These are phyloP conservation scores for Polyploca ridens DNA, from an alignment of 2,888 invertebrate species.

Conservation along the genomic window DNA sequence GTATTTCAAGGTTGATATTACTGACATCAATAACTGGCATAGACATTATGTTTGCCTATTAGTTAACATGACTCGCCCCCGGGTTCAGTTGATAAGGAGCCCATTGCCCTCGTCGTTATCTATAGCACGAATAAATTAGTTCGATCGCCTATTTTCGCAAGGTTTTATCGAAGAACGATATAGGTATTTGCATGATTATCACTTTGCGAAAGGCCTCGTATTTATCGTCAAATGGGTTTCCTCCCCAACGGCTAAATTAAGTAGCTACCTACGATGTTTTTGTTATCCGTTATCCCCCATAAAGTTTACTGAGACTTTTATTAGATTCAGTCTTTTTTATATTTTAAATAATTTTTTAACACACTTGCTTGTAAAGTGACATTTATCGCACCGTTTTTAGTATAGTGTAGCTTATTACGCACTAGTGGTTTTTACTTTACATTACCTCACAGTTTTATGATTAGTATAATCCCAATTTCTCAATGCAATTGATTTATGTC, in stretches of 20 bases:
- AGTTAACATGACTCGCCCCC: constrained; percentile 31
- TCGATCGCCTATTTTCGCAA: constrained; percentile 37
- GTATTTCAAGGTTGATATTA: not conserved
- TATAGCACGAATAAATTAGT: constrained; percentile 43
- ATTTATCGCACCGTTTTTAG: too few relatives aligned
- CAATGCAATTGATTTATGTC: too few relatives aligned
- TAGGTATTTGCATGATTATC: constrained; percentile 58
- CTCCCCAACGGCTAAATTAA: constrained; percentile 25
- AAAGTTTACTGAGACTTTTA: constrained; percentile 12
- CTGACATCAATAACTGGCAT: constrained; percentile 18
- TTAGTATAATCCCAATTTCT: too few relatives aligned
- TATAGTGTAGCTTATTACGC: too few relatives aligned
- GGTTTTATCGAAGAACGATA: constrained; percentile 32
- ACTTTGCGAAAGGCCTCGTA: constrained; percentile 42
- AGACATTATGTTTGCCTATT: constrained; percentile 43
- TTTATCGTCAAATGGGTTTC: constrained; percentile 36
- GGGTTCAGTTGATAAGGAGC: constrained; percentile 47
- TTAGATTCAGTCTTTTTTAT: constrained; percentile 13
- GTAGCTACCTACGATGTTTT: constrained; percentile 24
- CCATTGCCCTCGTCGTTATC: constrained; percentile 47
- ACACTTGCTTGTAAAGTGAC: too few relatives aligned
- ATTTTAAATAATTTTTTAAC: constrained; percentile 15
- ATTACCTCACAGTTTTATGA: too few relatives aligned
- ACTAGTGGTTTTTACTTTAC: too few relatives aligned
- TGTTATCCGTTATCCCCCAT: constrained; percentile 23